phyloP scores from a whole-genome alignment of 2,888 invertebrate species.

The Axea sp. region DNA sequence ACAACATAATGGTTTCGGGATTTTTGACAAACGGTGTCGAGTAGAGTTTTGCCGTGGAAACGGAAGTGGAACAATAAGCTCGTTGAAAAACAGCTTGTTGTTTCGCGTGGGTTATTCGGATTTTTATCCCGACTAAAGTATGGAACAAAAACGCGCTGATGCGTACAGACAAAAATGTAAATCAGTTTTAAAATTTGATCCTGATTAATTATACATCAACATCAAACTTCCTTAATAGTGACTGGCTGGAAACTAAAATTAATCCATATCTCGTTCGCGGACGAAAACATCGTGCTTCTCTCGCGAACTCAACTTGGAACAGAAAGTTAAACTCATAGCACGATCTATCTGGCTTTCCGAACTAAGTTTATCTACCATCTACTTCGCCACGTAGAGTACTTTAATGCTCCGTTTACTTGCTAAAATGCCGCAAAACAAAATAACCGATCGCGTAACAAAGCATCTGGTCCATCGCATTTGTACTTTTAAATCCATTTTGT shows the following conservation, averaged over 20 bases:
- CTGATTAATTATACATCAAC: slow-evolving; percentile 59
- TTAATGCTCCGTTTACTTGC: slow-evolving; percentile 58
- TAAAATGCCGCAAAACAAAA: slow-evolving; percentile 67
- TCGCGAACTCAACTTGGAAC: slow-evolving; percentile 67
- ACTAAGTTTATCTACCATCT: slow-evolving; percentile 68
- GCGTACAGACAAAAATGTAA: slow-evolving; percentile 42
- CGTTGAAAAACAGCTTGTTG: slow-evolving; percentile 11
- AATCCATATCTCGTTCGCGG: slow-evolving; percentile 70
- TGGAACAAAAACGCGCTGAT: slow-evolving; percentile 1
- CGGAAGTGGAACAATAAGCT: slow-evolving; percentile 8
- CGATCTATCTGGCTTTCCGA: slow-evolving; percentile 72
- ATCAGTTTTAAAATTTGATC: slow-evolving; percentile 45
- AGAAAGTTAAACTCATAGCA: slow-evolving; percentile 69
- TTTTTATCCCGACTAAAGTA: background rate
- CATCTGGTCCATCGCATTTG: too few relatives aligned
- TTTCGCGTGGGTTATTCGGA: slow-evolving; percentile 1
- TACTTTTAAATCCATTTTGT: too few relatives aligned
- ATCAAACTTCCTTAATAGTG: slow-evolving; percentile 69
- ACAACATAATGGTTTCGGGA: slow-evolving; percentile 3
- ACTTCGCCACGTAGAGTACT: slow-evolving; percentile 57
- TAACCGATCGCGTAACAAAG: slow-evolving; percentile 67
- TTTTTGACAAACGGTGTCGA: slow-evolving; percentile 35
- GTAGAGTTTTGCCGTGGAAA: slow-evolving; percentile 14
- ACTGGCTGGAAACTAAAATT: slow-evolving; percentile 74
- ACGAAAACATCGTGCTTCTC: slow-evolving; percentile 63